Base-by-base conservation (phyloP, 2,888 invertebrate genomes). In the Xestia rhomboidea region DNA sequence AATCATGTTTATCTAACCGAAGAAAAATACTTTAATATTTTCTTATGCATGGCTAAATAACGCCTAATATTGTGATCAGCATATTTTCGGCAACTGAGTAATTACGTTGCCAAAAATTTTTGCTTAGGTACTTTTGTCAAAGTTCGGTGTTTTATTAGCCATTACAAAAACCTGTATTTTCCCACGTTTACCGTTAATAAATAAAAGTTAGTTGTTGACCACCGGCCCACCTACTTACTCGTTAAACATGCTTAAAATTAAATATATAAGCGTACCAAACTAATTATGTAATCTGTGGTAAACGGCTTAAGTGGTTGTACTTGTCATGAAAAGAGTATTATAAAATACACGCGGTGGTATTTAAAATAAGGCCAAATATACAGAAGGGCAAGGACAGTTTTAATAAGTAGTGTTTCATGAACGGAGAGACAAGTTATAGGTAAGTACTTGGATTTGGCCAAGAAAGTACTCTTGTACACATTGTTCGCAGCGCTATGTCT, bases 221-320 rank as follows among this genome's bases (percentile, higher is more conserved):
- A 64, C 34, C 46, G 27, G 51, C 18, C 49, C 57, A 51, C 10
- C 21, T 62, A 24, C 49, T 68, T 76, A 81, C 27, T 27, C 2
- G 51, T n/a, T 51, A 76, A 76, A 44, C 49, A 68, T 51, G 76
- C 68, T 44, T 68, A 44, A 82, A 68, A 76, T 76, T 64, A 62
- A 68, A 68, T 64, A 44, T n/a, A 15, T 49, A 44, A 49, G 46
- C 49, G 49, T 38, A 64, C 8, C 21, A 21, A 62, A 62, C 30
- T 62, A 57, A 68, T 76, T 69, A 69, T 46, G 3, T 82, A 76
- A 80, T 82, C 77, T 77, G 54, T 30, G 57, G 57, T 82, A 81
- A 81, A 44, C 44, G 21, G 74, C 41, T 78, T 66, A 78, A 64
- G 13, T 41, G 15, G n/a, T 41, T 7, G 38, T 41, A 64, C 64